phyloP scores from a whole-genome alignment of 2,888 invertebrate species.

The Trichacis sp. region DNA sequence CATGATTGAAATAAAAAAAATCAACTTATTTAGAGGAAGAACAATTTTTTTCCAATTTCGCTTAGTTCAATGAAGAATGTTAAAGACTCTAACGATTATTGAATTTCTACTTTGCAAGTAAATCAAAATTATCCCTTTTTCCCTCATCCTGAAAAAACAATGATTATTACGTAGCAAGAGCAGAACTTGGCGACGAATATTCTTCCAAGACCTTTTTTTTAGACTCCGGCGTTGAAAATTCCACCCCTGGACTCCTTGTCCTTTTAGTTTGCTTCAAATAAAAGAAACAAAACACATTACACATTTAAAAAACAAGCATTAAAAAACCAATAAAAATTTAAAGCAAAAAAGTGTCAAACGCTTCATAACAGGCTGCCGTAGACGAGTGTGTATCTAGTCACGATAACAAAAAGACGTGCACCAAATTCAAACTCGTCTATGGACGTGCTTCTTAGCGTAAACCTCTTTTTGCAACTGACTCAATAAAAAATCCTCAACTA shows the following conservation, averaged over 20 bases:
- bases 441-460: slow-evolving; percentile 77
- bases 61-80: too few relatives aligned
- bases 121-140: not conserved
- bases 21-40: too few relatives aligned
- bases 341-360: slow-evolving; percentile 13
- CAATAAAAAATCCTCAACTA: too few relatives aligned
- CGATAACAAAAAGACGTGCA: slow-evolving; percentile 74
- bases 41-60: too few relatives aligned
- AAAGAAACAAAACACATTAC: slow-evolving; percentile 18
- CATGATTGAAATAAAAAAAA: too few relatives aligned
- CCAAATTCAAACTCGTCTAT: slow-evolving; percentile 86
- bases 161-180: not conserved
- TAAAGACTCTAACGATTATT: too few relatives aligned
- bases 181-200: slow-evolving; percentile 35
- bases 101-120: too few relatives aligned
- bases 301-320: slow-evolving; percentile 13
- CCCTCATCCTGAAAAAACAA: not conserved
- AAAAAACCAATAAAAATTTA: not conserved
- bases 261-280: slow-evolving; percentile 52
- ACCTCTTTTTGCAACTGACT: too few relatives aligned
- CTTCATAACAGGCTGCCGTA: slow-evolving; percentile 72
- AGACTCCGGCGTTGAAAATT: slow-evolving; percentile 30
- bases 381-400: slow-evolving; percentile 94
- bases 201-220: slow-evolving; percentile 43
- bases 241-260: slow-evolving; percentile 48